Evolutionary conservation across 2,888 invertebrate genomes (phyloP).

Genomic region (Parnassius orleans): DNA sequence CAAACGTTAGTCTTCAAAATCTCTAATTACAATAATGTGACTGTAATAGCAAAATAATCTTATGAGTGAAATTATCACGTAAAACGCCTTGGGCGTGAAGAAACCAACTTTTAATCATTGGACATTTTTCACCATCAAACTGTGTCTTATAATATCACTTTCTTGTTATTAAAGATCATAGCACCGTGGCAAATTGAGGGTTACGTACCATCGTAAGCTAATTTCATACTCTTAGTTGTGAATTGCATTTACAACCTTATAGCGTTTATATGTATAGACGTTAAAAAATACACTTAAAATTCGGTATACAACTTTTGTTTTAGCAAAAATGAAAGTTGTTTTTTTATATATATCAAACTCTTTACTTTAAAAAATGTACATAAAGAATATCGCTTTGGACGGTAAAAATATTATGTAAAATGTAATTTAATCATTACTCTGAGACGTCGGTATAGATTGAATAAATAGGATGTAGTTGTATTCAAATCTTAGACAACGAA

Average conservation of each 20-base stretch:
- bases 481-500: too few species aligned
- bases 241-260: conserved; percentile 22
- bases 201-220: conserved; percentile 31
- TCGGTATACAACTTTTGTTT: background rate
- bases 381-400: too few species aligned
- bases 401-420: too few species aligned
- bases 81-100: conserved; percentile 41
- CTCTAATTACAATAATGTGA: too few species aligned
- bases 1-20: too few species aligned
- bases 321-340: conserved; percentile 2
- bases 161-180: conserved; percentile 39
- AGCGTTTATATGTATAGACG: background rate
- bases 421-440: too few species aligned
- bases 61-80: conserved; percentile 13
- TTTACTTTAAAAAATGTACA: background rate
- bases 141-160: conserved; percentile 28
- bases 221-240: conserved; percentile 24
- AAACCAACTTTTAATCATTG: conserved; percentile 43
- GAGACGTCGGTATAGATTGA: too few species aligned
- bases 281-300: background rate
- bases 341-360: background rate
- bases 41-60: background rate
- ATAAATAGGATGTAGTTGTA: too few species aligned
- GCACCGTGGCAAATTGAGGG: conserved; percentile 36
- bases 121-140: conserved; percentile 45